Evolutionary conservation across 1,140 invertebrate genomes (phyloP), one percentile per base, ranked within the genome.

Genomic region (Papilio xuthus): DNA sequence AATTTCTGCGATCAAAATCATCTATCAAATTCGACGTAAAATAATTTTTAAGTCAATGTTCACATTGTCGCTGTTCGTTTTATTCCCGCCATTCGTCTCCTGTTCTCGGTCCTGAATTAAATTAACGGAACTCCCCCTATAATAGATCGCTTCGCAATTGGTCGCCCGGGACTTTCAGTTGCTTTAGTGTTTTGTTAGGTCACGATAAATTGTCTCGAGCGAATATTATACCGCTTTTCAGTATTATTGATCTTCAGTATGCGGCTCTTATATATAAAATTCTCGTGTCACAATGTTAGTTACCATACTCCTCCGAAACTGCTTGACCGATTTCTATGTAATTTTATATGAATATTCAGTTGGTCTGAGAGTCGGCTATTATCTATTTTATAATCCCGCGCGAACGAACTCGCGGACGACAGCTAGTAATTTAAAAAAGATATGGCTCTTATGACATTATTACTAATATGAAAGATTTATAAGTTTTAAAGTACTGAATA

Each of bases 91-190:
- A 32, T 67, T 67, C 60, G 60, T 67, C 60, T 67, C 26, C 26
- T 32, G 26, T 67, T 67, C 60, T 28, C 60, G 56, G 20, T 28
- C 12, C 60, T 67, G 60, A 67, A 67, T 67, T 67, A 67, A 67
- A 67, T 67, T 67, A 67, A 67, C 60, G 60, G 60, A 67, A 67
- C 60, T 32, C 60, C 60, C 60, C 13, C 60, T 67, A 67, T 67
- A 67, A 67, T 28, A 67, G 60, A 67, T 67, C 26, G 60, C 26
- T 67, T 67, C 60, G 60, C 23, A 67, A 67, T 67, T 67, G 60
- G 26, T 28, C 60, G 60, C 60, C 26, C 4, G 60, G 60, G 60
- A 67, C 60, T 32, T 67, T 67, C 60, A 28, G 56, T 60, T 60
- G 60, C 23, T 32, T 28, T 67, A 67, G 60, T 67, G 60, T 67